Evolutionary conservation across 2,797 vertebrate genomes (phyloP), one percentile per base, ranked within the genome.

Genomic region (Danio albolineatus): DNA sequence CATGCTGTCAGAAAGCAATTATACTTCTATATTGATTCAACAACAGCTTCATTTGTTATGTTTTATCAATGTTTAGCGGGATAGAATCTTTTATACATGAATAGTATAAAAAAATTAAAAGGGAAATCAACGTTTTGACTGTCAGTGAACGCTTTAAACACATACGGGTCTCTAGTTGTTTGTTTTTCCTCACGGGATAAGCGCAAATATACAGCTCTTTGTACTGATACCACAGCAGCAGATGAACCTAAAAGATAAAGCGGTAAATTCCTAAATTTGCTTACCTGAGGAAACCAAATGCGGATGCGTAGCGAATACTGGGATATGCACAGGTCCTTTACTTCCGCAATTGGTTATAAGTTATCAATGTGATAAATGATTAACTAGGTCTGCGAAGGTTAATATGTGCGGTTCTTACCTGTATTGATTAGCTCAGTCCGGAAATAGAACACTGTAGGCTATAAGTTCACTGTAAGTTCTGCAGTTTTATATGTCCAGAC

Each of bases 211-310:
- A 28, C 28, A 19, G 9, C 41, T 70, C 49, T 49, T n/a, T 21
- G 7, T 2, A 69, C n/a, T n/a, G n/a, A 51, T 9, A 6, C 17
- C 28, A 17, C 16, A 28, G 7, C 7, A 7, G 13, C 13, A 1
- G 6, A 16, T 28, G 5, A 13, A 21, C 46, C 0, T 14, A 8
- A 13, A 19, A 0, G 49, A 65, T 2, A 66, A 44, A 57, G 2
- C 41, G 9, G 21, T 38, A 4, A 38, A 6, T 43, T 51, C 7
- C 1, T n/a, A 1, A 56, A 67, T 43, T 51, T 51, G 8, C 66
- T 78, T 53, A 78, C 76, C 76, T 71, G 66, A 78, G 17, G 16
- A 12, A 60, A 41, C 8, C 43, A 56, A 46, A 56, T 36, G 9
- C 1, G 6, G 44, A 6, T 3, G 13, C 5, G 10, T 49, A 10